Percentiles rank a stretch among this genome's conserved stretches.
Conservation (phyloP, 2,888 invertebrate genomes). For the Hemaris fuciformis region DNA sequence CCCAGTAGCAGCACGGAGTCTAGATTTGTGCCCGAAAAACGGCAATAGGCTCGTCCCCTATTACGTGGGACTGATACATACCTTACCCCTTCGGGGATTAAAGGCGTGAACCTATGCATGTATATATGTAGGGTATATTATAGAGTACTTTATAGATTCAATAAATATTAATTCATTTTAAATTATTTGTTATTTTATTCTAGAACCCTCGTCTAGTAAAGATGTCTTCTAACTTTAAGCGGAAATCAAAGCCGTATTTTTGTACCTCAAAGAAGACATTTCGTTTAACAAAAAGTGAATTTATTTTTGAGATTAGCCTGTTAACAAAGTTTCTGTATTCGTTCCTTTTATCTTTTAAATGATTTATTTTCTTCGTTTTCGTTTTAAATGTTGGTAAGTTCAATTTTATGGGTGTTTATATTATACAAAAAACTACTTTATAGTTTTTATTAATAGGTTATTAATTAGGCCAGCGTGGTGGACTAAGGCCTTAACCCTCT, state of each 20-base stretch:
- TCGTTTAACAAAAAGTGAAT: conserved; percentile 13
- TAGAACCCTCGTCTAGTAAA: too few species aligned
- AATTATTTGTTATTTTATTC: neutral
- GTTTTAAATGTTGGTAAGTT: neutral
- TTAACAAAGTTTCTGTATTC: conserved; percentile 17
- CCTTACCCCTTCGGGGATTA: too few species aligned
- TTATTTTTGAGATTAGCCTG: conserved; percentile 19
- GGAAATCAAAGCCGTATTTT: neutral
- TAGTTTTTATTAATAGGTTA: too few species aligned
- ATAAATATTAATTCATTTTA: neutral
- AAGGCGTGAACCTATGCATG: too few species aligned
- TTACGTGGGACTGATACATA: too few species aligned
- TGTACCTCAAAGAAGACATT: neutral
- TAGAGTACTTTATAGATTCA: neutral
- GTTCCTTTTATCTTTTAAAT: conserved; percentile 16
- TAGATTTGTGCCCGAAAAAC: too few species aligned
- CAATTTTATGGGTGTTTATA: neutral
- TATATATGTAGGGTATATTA: too few species aligned
- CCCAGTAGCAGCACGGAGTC: too few species aligned
- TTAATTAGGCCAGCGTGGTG: too few species aligned
- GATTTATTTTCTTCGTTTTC: conserved; percentile 7
- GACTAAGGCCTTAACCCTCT: too few species aligned
- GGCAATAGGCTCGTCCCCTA: too few species aligned
- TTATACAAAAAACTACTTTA: too few species aligned
- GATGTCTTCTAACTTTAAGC: neutral